These are phyloP conservation scores for Drosophila robusta DNA, from an alignment of 2,888 invertebrate species.

Conservation along the genomic window DNA sequence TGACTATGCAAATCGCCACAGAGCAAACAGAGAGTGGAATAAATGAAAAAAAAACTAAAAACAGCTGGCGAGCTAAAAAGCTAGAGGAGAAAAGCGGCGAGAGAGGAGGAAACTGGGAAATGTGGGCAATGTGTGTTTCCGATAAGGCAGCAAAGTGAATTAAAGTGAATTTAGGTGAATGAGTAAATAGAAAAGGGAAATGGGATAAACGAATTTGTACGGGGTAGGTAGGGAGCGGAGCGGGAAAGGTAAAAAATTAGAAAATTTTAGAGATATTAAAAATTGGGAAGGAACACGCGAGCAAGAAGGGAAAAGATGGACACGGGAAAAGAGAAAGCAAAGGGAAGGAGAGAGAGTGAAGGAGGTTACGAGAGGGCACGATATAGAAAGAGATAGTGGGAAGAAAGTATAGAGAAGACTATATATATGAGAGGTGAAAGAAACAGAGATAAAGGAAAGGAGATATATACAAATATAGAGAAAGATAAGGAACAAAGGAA, in stretches of 20 bases:
- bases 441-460: not conserved
- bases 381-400: no score
- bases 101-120: constrained; percentile 9
- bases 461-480: not conserved
- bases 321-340: not conserved
- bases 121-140: constrained; percentile 42
- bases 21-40: constrained; percentile 9
- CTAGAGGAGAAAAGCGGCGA: not conserved
- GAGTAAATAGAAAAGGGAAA: constrained; percentile 23
- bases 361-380: no score
- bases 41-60: constrained; percentile 32
- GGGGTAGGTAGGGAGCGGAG: not conserved
- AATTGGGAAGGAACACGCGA: not conserved
- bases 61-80: constrained; percentile 5
- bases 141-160: constrained; percentile 34
- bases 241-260: not conserved
- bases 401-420: no score
- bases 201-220: constrained; percentile 7
- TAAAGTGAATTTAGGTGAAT: constrained; percentile 35
- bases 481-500: not conserved
- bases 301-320: no score
- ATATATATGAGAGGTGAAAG: no score
- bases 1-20: constrained; percentile 50
- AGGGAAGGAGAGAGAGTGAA: no score
- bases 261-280: not conserved